Percentiles rank a stretch among this genome's conserved stretches.
Conservation (phyloP, 2,113 vertebrate species). For the Panthera tigris region DNA sequence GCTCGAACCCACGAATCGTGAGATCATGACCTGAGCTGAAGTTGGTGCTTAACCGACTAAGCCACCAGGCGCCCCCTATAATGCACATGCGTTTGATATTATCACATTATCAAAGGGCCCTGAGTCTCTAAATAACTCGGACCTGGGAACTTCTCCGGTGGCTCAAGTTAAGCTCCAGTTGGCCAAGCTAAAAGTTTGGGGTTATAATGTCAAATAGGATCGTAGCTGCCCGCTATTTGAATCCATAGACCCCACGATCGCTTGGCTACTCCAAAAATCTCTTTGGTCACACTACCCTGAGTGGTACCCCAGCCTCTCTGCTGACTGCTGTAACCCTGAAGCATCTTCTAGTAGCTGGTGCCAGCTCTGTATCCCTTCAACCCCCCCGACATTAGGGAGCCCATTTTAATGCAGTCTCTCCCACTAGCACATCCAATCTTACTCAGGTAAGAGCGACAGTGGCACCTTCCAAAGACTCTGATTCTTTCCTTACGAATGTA, state of each 20-base stretch:
- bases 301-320: neutral
- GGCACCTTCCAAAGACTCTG: neutral
- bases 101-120: neutral
- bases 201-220: neutral
- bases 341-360: neutral
- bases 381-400: neutral
- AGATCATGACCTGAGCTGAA: no score
- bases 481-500: neutral
- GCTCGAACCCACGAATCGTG: no score
- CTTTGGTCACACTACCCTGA: neutral
- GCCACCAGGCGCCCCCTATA: no score
- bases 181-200: neutral
- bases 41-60: no score
- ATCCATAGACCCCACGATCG: neutral
- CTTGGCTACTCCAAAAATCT: neutral
- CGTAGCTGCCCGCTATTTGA: neutral
- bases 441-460: neutral
- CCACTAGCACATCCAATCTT: neutral
- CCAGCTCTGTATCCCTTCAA: neutral
- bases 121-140: neutral
- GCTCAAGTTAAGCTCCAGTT: neutral
- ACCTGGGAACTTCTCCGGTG: neutral
- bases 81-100: neutral
- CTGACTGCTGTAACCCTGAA: neutral
- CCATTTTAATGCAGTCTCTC: neutral